phyloP scores from a whole-genome alignment of 2,888 invertebrate species.

The Nezara viridula region DNA sequence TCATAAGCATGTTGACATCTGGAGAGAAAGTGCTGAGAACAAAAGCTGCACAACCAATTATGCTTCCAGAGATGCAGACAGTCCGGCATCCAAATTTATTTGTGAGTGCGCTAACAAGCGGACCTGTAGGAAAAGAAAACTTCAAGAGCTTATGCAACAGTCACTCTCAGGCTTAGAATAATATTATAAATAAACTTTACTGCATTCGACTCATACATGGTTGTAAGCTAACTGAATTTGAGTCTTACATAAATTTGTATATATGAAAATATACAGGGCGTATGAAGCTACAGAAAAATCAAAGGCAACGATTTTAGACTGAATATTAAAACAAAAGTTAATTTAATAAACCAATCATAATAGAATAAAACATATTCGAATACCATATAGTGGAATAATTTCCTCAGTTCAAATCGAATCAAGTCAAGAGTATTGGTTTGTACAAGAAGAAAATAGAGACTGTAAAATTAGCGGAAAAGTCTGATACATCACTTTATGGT shows the following conservation, averaged over 20 bases:
- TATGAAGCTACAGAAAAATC: no score
- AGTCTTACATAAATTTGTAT: not conserved
- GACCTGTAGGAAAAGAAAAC: conserved; percentile 74
- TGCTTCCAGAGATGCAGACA: conserved; percentile 92
- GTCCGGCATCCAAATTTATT: conserved; percentile 96
- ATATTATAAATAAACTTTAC: conserved; percentile 9
- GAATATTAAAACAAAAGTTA: no score
- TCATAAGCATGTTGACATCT: conserved; percentile 89
- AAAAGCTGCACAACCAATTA: conserved; percentile 88
- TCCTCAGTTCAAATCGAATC: no score
- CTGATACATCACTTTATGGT: not conserved
- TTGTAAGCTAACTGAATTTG: not conserved
- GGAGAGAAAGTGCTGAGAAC: conserved; percentile 89
- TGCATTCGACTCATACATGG: not conserved
- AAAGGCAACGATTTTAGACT: no score
- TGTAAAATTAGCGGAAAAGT: no score
- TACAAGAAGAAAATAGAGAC: no score
- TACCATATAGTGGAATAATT: no score
- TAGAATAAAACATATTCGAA: no score
- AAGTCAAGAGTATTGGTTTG: no score
- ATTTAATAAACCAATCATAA: no score
- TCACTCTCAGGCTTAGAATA: conserved; percentile 7
- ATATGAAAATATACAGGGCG: no score
- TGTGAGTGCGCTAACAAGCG: conserved; percentile 93
- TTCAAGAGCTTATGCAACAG: conserved; percentile 53